Base-by-base conservation (phyloP, 2,888 invertebrate genomes). In the Pyrrhosoma nymphula region DNA sequence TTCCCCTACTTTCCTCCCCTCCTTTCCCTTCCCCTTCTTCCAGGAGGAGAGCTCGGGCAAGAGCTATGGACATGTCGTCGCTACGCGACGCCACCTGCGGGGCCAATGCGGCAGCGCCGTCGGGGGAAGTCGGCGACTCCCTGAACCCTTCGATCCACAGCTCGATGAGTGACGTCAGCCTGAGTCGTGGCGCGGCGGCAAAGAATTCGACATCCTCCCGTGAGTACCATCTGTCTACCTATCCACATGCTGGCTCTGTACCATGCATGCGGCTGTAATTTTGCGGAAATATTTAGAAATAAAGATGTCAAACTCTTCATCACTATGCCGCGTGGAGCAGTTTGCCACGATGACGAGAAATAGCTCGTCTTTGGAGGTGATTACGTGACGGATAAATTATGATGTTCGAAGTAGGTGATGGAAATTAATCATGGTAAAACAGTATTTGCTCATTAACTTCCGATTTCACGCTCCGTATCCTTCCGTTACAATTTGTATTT, bases 81-180 rank as follows among this genome's bases (percentile, higher is more conserved):
- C 93, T 75, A 93, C 93, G 93, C 10, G 93, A 93, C 93, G 93
- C 93, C 69, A 69, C 93, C 39, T 93, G 93, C 69, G 39, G 39
- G 69, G n/a, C 39, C 69, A 89, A 47, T n/a, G 26, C 47, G 10
- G 47, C 69, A 89, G 90, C 95, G 89, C 56, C 90, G 23, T 56
- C 90, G 63, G 95, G 95, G 56, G 95, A 82, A 88, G 95, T 93
- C 60, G 95, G 75, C 18, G 75, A 60, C 30, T 90, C 90, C 35
- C 90, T 56, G 60, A 96, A 96, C 96, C 96, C 96, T 95, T 96
- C 96, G 30, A 96, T 96, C 56, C 96, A 96, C 96, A 96, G 96
- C 95, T 96, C 96, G 55, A 95, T 96, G 75, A 96, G 96, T 95
- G 96, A 96, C 95, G 96, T 96, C 95, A 96, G 96, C 93, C 88